Conservation (phyloP, 2,888 invertebrate genomes). For the Oligia strigilis region DNA sequence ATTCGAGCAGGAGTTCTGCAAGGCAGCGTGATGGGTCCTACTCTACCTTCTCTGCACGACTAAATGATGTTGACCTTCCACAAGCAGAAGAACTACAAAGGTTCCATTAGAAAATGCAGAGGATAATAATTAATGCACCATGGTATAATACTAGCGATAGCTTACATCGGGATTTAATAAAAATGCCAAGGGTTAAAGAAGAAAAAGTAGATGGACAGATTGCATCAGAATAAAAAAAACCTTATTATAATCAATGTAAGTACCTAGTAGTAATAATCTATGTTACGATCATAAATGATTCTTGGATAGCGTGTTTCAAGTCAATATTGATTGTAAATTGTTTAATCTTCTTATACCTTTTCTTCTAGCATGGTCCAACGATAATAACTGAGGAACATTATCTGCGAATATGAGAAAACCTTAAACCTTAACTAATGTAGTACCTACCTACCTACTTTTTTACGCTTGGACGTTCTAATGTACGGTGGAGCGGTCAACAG, state of each 20-base stretch:
- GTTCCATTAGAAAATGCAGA: not conserved
- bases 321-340: conserved; percentile 1
- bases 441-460: not conserved
- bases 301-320: not conserved
- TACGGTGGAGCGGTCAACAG: not conserved
- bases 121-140: too few species aligned
- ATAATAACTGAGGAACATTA: not conserved
- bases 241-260: not conserved
- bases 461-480: not conserved
- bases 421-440: too few species aligned
- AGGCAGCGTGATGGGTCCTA: not conserved
- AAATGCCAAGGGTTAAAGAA: not conserved
- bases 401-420: not conserved
- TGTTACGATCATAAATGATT: not conserved
- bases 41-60: not conserved
- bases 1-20: not conserved
- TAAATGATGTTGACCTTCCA: not conserved
- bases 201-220: not conserved
- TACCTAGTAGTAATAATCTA: not conserved
- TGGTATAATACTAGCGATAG: too few species aligned
- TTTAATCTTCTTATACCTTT: not conserved
- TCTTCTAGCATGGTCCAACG: too few species aligned
- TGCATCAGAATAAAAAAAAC: not conserved
- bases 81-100: not conserved
- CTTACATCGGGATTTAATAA: too few species aligned